Evolutionary conservation across 2,797 vertebrate species (phyloP), one percentile per base, ranked within the genome.

Genomic region (Phoeniculus purpureus): DNA sequence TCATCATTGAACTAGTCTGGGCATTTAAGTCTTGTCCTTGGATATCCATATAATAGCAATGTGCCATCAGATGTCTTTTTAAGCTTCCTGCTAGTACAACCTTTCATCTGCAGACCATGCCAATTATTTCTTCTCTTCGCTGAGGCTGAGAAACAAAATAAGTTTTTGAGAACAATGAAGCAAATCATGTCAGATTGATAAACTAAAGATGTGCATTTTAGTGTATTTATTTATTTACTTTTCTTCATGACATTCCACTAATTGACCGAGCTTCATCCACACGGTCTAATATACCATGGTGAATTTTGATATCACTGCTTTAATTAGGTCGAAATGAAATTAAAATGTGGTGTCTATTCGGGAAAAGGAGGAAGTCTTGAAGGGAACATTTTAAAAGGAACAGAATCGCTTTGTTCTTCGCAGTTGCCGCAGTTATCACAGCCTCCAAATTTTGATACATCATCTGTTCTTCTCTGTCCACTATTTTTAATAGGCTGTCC

Each of bases 111-210:
- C 43, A 89, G 52, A 86, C 23, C 31, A 58, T 85, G 23, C 8
- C 51, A 91, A 59, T 76, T 89, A 73, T 51, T 65, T 87, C 87
- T 67, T 66, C 17, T 70, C 60, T 75, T 47, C 20, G 78, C 54
- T 70, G n/a, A 89, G 77, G 78, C 54, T 70, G n/a, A 89, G 77
- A 89, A 82, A 4, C 9, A 74, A 94, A 92, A 71, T 40, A 68
- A 15, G 26, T 26, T 82, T 90, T 89, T 87, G 60, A 61, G 91
- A 91, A 90, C 31, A 86, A 65, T 62, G 21, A 62, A 86, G 29
- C 1, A 45, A 87, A 74, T 65, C 81, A 94, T 50, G n/a, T 26
- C 27, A 54, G 31, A 61, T 60, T 89, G 90, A 80, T 73, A 56
- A 85, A 59, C 31, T 66, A 43, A 81, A 81, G 27, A 43, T n/a